Conservation (phyloP, 2,797 vertebrate species). For the Amblyopsis hoosieri region DNA sequence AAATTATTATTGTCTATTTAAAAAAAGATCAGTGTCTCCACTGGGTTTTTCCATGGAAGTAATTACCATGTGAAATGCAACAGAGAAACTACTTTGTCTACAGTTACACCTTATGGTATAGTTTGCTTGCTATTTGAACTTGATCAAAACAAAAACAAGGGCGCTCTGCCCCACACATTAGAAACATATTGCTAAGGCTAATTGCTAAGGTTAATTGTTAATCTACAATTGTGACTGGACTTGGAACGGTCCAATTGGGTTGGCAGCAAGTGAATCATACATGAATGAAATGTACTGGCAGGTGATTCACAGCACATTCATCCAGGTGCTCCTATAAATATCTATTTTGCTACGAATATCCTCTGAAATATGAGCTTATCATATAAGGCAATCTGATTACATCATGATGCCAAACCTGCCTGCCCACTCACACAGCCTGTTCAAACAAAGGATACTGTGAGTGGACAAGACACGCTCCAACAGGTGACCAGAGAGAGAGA, state of each 20-base stretch:
- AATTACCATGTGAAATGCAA: slow-evolving; percentile 76
- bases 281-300: neutral
- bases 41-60: slow-evolving; percentile 77
- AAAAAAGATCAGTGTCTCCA: slow-evolving; percentile 69
- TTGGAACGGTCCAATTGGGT: slow-evolving; percentile 37
- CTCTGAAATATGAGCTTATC: slow-evolving; percentile 29
- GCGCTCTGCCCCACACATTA: neutral
- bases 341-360: neutral
- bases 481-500: slow-evolving; percentile 29
- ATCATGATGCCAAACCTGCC: slow-evolving; percentile 49
- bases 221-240: slow-evolving; percentile 26
- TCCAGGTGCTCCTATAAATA: slow-evolving; percentile 33
- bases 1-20: slow-evolving; percentile 80
- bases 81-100: slow-evolving; percentile 62
- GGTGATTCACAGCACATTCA: slow-evolving; percentile 11
- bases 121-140: neutral
- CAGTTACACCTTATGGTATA: slow-evolving; percentile 56
- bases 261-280: slow-evolving; percentile 39
- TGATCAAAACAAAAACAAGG: slow-evolving; percentile 1
- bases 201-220: too few species aligned
- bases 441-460: slow-evolving; percentile 54
- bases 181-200: neutral
- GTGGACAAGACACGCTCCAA: slow-evolving; percentile 54
- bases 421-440: slow-evolving; percentile 43
- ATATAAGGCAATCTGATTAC: slow-evolving; percentile 57